Base-by-base conservation (phyloP, 2,888 invertebrate species). In the Smittia aterrima region DNA sequence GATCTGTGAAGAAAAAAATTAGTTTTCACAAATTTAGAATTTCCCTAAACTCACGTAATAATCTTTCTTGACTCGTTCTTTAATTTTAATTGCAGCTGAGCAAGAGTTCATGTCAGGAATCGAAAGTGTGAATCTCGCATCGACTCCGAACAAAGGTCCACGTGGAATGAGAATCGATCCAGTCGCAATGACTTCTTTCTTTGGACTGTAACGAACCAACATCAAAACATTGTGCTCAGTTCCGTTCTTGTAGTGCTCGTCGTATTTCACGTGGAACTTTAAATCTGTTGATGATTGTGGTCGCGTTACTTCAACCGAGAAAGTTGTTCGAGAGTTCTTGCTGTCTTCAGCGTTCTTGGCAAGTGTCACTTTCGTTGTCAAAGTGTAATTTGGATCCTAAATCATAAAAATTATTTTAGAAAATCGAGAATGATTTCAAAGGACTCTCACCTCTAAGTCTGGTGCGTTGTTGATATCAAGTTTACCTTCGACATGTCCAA, bases 31-130 rank as follows among this genome's bases (percentile, higher is more conserved):
- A n/a, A n/a, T n/a, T n/a, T n/a, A n/a, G n/a, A n/a, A n/a, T n/a
- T n/a, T n/a, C n/a, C n/a, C n/a, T n/a, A n/a, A 16, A 82, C 84
- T 84, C 81, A 91, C 91, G 81, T 89, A 88, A 79, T 88, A 93
- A 77, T 91, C 89, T 72, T 87, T 86, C 0, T 84, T 82, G 62
- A 84, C 85, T 78, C 90, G 90, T 79, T 92, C 93, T 38, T 86
- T 87, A 7, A 93, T 83, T 77, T 88, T 88, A 0, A 88, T 83
- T 68, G 87, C 85, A 1, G 90, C 81, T 0, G 87, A 83, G 83
- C 92, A 88, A 0, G 93, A 91, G 74, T 88, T 88, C 76, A 91
- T 86, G 0, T 89, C 88, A 0, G 93, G 92, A 62, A 93, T 84
- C 0, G 91, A 90, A 71, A 92, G 83, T 80, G 92, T 92, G 13